Evolutionary conservation across 23 tunicate genomes (phyloP).

Genomic region (Halocynthia aurantium): DNA sequence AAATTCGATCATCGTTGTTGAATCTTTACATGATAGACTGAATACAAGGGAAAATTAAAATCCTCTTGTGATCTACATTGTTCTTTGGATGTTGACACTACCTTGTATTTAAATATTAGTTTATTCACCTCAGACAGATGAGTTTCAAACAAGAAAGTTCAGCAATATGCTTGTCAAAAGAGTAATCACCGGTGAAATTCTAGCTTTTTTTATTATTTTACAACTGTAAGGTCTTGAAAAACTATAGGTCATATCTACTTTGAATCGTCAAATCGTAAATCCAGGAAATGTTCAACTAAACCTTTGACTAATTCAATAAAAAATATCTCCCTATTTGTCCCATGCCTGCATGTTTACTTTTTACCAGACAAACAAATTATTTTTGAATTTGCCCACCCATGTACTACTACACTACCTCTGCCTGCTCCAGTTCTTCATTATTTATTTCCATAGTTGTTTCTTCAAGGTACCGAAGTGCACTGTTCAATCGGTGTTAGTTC

Average conservation of each 20-base stretch:
- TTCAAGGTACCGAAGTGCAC: conserved; percentile 62
- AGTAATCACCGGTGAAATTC: conserved; percentile 33
- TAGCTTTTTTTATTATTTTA: too few species aligned
- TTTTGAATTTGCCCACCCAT: too few species aligned
- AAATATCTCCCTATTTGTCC: too few species aligned
- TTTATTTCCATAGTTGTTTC: conserved; percentile 45
- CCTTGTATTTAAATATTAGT: neutral
- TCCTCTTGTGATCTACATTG: neutral
- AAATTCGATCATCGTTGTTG: conserved; percentile 89
- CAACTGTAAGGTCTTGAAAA: too few species aligned
- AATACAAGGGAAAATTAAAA: neutral
- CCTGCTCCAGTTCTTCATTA: conserved; percentile 52
- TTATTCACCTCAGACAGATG: conserved; percentile 5
- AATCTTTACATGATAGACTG: conserved; percentile 84
- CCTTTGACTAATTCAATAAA: too few species aligned
- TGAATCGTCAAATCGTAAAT: too few species aligned
- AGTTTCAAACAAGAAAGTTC: conserved; percentile 14
- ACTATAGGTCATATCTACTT: too few species aligned
- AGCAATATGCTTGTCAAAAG: conserved; percentile 64
- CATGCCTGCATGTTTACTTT: too few species aligned
- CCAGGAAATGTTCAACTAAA: too few species aligned
- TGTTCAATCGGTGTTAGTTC: conserved; percentile 67
- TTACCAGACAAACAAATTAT: too few species aligned
- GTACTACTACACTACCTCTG: conserved; percentile 34
- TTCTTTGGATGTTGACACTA: neutral